Percentiles rank a stretch among this genome's conserved stretches.
These are phyloP conservation scores for Chrysopilus asiliformis DNA, from an alignment of 2,888 invertebrate species.

Conservation along the genomic window DNA sequence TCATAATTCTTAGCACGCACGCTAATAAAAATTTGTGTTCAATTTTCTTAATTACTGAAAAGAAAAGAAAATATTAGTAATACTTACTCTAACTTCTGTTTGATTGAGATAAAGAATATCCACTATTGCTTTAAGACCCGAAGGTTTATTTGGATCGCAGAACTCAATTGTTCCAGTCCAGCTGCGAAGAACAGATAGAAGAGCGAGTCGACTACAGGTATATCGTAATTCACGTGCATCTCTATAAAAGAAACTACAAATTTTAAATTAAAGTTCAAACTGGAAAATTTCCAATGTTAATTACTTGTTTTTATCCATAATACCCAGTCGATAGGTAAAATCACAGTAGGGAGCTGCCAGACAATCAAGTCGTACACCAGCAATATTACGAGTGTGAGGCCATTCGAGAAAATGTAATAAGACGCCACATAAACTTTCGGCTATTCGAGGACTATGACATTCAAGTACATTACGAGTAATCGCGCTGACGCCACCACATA, in stretches of 20 bases:
- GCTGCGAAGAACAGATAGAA: conserved; percentile 74
- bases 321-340: conserved; percentile 62
- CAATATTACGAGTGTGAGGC: conserved; percentile 62
- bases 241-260: conserved; percentile 29
- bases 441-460: conserved; percentile 76
- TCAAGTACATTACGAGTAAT: conserved; percentile 70
- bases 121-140: conserved; percentile 64
- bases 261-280: background rate
- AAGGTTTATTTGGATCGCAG: conserved; percentile 61
- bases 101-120: conserved; percentile 74
- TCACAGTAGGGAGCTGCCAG: conserved; percentile 91
- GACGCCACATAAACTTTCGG: conserved; percentile 81
- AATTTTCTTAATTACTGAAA: background rate
- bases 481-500: conserved; percentile 71
- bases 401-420: conserved; percentile 73
- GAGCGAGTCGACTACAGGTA: conserved; percentile 69
- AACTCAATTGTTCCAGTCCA: conserved; percentile 86
- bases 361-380: conserved; percentile 69
- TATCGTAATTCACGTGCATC: conserved; percentile 70
- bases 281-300: conserved; percentile 10
- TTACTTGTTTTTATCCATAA: conserved; percentile 58
- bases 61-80: no score
- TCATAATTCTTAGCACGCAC: no score
- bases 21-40: background rate
- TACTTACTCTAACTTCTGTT: conserved; percentile 74